phyloP scores from a whole-genome alignment of 1,140 invertebrate genomes.

The Pantala flavescens region DNA sequence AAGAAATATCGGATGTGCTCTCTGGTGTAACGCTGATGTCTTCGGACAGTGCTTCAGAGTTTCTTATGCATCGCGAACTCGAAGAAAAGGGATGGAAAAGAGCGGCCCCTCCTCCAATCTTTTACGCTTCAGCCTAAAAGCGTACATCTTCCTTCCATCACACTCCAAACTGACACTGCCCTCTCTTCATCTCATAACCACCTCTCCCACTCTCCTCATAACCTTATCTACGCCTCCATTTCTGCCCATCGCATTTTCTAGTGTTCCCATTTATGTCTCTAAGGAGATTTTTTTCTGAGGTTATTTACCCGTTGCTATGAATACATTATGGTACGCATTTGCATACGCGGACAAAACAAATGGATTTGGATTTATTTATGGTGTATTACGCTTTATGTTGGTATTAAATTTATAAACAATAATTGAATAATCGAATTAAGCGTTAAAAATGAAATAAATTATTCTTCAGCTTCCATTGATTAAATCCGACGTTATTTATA shows the following conservation, averaged over 20 bases:
- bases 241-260: neutral
- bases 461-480: no score
- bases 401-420: no score
- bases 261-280: no score
- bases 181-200: neutral
- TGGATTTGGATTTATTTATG: no score
- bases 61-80: neutral
- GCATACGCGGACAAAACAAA: no score
- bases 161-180: constrained; percentile 7
- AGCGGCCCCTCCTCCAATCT: neutral
- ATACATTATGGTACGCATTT: no score
- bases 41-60: neutral
- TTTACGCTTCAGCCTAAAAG: constrained; percentile 5
- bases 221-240: neutral
- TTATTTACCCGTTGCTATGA: no score
- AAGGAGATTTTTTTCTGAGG: no score
- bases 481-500: no score
- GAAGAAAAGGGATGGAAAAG: neutral
- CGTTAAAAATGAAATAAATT: no score
- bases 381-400: no score
- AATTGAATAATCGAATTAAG: no score
- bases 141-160: constrained; percentile 8
- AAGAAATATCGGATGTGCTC: neutral
- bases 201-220: neutral
- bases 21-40: neutral